Base-by-base conservation (phyloP, 2,113 vertebrate species). In the Limnothrissa miodon region DNA sequence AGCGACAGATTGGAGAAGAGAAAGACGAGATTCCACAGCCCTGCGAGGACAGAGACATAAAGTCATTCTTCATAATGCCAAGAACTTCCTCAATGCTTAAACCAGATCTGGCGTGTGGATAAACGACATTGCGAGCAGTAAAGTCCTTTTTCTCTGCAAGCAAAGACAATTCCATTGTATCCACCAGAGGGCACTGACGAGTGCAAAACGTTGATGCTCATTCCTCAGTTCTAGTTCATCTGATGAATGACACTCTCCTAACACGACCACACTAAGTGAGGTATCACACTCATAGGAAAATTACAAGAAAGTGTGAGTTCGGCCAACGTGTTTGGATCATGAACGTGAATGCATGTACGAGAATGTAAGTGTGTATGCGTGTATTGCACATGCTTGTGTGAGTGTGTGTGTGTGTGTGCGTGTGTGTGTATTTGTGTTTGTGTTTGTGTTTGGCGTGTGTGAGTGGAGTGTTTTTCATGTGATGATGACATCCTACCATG, bases 1-100 rank as follows among this genome's bases (percentile, higher is more conserved):
- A 99, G 93, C 62, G 98, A 99, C 81, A 97, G 83, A 82, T 99
- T 99, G 88, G 98, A 99, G 92, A 98, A 99, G 88, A 99, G 97
- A 88, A 99, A 99, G 81, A 99, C 94, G 19, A 98, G 91, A 89
- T 99, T 99, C 98, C 98, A 99, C 87, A 99, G 94, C 46, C 98
- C 98, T 99, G 92, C 83, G 21, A 66, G 36, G 44, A 15, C 85
- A 29, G 83, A 45, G 45, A 0, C 66, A 19, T 9, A 33, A 66
- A 74, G 13, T n/a, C 66, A 74, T 33, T 74, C 66, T 29, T 25
- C 33, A 33, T 15, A 36, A 74, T 39, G 25, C 10, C 33, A 70
- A 53, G 4, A 53, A 70, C 29, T 70, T 29, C 62, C 9, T 70
- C 0, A 13, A 29, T 25, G 25, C 29, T 9, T 33, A 25, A n/a